Base-by-base conservation (phyloP, 2,888 invertebrate species). In the Macrosoma leucophasiata region DNA sequence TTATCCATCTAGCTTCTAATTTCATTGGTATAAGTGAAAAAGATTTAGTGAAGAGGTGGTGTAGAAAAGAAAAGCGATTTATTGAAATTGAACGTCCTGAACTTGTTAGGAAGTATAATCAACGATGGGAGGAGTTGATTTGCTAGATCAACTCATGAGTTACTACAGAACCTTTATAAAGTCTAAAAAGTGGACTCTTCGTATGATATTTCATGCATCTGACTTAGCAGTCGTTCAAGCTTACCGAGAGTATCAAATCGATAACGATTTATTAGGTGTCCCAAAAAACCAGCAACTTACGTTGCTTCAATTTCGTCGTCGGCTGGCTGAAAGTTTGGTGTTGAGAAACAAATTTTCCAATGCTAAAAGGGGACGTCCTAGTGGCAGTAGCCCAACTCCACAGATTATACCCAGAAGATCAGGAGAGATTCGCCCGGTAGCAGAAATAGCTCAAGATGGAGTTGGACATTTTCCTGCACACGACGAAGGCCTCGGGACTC, bases 101-200 rank as follows among this genome's bases (percentile, higher is more conserved):
- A 40, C 22, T 61, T 4, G 54, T 62, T 1, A 50, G 29, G 18
- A 44, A 43, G 8, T 60, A 62, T 39, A 62, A 63, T 41, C 46
- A 55, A 49, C 52, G 13, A 63, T 59, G 55, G 60, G 57, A 12
- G 58, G 55, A n/a, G 57, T 60, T 6, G 55, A 63, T 34, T 22
- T 55, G 2, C 25, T 49, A 29, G 57, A 64, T 38, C 55, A 58
- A 35, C 30, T 43, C 7, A 59, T 63, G 41, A 56, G 57, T 15
- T 55, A 55, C 20, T 62, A 63, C 18, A 45, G 60, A 4, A 55
- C 56, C 3, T 56, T 52, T 10, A 53, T 60, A 40, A 56, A 52
- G 39, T 60, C 52, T 2, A 54, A 48, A 36, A 63, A 64, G 33
- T 60, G 55, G 56, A 47, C 62, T 10, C 19, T 62, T 3, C 52